phyloP scores from a whole-genome alignment of 2,797 vertebrate genomes.

The Anabas testudineus region DNA sequence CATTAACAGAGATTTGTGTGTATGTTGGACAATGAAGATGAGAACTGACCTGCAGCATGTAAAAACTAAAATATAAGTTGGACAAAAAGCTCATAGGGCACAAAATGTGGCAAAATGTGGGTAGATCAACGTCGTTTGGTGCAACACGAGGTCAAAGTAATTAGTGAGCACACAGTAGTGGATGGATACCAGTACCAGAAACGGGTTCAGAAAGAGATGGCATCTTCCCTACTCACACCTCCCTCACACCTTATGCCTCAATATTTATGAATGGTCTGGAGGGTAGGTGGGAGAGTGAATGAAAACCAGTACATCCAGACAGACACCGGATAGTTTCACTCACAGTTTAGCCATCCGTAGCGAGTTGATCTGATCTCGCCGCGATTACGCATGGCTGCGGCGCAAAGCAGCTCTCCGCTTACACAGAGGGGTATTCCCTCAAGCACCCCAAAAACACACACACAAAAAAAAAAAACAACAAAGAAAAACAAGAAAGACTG shows the following conservation, averaged over 20 bases:
- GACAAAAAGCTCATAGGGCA: too few species aligned
- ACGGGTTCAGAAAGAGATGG: too few species aligned
- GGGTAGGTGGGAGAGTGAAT: neutral
- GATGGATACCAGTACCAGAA: too few species aligned
- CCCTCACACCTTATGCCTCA: neutral
- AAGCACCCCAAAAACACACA: neutral
- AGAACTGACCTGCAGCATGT: too few species aligned
- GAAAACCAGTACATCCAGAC: neutral
- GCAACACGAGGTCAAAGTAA: too few species aligned
- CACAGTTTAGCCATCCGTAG: neutral
- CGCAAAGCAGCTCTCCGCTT: slow-evolving; percentile 29
- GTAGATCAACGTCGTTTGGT: too few species aligned
- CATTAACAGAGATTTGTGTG: too few species aligned
- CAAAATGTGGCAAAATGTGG: too few species aligned
- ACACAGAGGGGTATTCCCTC: neutral
- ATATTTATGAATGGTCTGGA: neutral
- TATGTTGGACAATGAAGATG: too few species aligned
- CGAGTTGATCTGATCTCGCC: slow-evolving; percentile 6
- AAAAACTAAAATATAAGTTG: too few species aligned
- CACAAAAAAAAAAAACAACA: neutral
- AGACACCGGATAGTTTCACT: fast-evolving
- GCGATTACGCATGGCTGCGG: slow-evolving; percentile 39
- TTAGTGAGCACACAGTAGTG: too few species aligned
- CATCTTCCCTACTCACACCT: slow-evolving; percentile 2
- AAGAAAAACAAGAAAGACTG: neutral